Base-by-base conservation (phyloP, 2,797 vertebrate species). In the Octomys mimax region DNA sequence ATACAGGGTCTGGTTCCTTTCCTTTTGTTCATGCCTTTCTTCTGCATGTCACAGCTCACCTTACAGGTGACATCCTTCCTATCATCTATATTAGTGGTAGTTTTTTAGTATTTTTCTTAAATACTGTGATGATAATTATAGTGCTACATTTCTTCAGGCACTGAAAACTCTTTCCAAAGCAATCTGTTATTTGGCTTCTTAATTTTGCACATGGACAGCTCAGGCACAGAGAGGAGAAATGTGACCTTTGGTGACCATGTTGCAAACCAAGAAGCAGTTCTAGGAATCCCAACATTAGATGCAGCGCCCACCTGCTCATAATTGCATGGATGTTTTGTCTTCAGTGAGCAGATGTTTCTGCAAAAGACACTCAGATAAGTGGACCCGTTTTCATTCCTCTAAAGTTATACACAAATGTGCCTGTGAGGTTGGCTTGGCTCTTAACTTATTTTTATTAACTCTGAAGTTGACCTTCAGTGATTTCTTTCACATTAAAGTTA, bases 391-490 rank as follows among this genome's bases (percentile, higher is more conserved):
- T 26, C 24, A 21, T 61, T 70, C 82, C 70, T 77, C 46, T 19
- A 24, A 78, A 82, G 16, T 87, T 57, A 64, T 75, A 68, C 3
- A 46, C 36, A 88, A 22, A 64, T 61, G 28, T 9, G 10, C 62
- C 71, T 62, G 7, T 57, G 89, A 95, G 28, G 42, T 62, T 89
- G 71, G 19, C 18, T 85, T n/a, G 24, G 16, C 79, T 91, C 78
- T 73, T 80, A 6, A 70, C 64, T 18, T 81, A 54, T 90, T 96
- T 96, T 89, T 87, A 81, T 84, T 87, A 81, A 93, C 49, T 79
- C 80, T 66, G 21, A 93, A 59, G 73, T 42, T 93, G 52, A 95
- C 36, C 42, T 91, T 85, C 49, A 31, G 6, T 24, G 10, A 36
- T 93, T 94, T 94, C 36, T 88, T 88, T 78, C 28, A 64, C 39